Conservation (phyloP, 2,797 vertebrate species). For the Neopelma chrysocephalum region DNA sequence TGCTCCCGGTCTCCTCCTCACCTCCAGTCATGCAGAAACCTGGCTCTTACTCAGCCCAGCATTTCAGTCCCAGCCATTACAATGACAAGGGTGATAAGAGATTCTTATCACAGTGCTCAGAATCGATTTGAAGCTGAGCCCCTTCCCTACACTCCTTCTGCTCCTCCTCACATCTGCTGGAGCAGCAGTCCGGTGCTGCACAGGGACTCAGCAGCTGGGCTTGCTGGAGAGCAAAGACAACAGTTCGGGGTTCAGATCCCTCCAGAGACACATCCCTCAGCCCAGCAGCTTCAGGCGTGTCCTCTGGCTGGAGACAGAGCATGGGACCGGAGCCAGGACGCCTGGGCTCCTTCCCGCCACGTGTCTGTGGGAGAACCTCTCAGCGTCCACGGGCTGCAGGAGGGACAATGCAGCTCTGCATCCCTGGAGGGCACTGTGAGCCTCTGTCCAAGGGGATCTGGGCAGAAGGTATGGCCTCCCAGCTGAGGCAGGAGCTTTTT, state of each 20-base stretch:
- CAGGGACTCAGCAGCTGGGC: not conserved
- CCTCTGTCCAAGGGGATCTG: not conserved
- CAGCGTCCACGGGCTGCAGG: not conserved
- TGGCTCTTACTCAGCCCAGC: conserved; percentile 51
- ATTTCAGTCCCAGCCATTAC: conserved; percentile 81
- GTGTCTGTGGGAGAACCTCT: not conserved
- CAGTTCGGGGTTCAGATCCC: not conserved
- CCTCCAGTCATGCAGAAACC: not conserved
- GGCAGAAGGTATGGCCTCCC: not conserved
- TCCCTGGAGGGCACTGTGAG: not conserved
- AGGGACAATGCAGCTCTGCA: not conserved
- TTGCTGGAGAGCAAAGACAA: not conserved
- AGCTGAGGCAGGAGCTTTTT: not conserved
- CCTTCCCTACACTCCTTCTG: not conserved
- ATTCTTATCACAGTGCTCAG: conserved; percentile 82
- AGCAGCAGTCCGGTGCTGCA: fast-evolving
- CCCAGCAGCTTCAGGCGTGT: not conserved
- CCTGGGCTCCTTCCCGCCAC: not conserved
- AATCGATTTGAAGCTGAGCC: conserved; percentile 57
- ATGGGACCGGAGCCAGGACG: fast-evolving
- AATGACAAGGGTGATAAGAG: conserved; percentile 87
- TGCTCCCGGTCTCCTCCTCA: not conserved
- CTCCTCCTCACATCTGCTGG: not conserved
- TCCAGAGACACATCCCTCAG: not conserved
- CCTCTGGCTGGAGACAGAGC: not conserved